Conservation (phyloP, 2,888 invertebrate genomes). For the Drosophila picticornis region DNA sequence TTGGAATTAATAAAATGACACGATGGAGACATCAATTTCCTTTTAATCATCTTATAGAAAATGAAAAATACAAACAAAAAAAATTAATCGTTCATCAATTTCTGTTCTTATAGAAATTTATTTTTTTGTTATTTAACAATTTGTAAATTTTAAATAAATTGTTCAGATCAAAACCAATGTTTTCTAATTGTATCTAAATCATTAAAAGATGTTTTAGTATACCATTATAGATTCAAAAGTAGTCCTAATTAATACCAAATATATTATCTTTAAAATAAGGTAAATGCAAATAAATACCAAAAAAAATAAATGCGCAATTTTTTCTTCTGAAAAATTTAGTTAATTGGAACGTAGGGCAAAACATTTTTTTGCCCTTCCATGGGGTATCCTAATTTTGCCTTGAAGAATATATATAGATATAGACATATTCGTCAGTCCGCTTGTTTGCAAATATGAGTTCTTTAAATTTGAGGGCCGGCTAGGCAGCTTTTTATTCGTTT, state of each 20-base stretch:
- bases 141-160: not conserved
- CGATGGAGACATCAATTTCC: not conserved
- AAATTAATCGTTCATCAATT: not conserved
- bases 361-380: not conserved
- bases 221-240: not conserved
- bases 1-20: not conserved
- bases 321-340: not conserved
- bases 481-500: not conserved
- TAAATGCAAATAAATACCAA: not conserved
- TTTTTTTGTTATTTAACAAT: not conserved
- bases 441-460: not conserved
- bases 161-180: not conserved
- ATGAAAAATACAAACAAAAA: too few species aligned
- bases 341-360: not conserved
- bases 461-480: not conserved
- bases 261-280: not conserved
- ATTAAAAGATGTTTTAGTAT: not conserved
- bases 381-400: not conserved
- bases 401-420: not conserved
- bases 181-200: not conserved
- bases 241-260: not conserved
- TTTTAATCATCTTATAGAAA: not conserved
- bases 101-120: fast-evolving
- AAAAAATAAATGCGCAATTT: not conserved
- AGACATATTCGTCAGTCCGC: not conserved